Percentiles rank a stretch among this genome's conserved stretches.
Evolutionary conservation across 37 sponge, comb jelly and placozoan genomes (phyloP).

Genomic region (Spongia lamella): DNA sequence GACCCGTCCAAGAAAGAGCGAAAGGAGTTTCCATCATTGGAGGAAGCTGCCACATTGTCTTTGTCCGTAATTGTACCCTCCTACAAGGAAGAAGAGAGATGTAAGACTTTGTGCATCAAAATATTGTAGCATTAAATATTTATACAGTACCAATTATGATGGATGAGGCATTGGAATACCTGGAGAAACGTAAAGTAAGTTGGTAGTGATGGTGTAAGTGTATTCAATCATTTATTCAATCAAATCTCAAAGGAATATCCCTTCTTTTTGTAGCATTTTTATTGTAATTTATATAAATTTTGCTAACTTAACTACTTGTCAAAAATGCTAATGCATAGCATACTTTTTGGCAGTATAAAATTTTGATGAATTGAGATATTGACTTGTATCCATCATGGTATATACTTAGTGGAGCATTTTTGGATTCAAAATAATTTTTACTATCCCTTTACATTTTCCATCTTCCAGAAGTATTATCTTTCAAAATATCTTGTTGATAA

Average conservation of each 20-base stretch:
- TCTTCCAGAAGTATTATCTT: too few relatives aligned
- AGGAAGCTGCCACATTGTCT: conserved; percentile 63
- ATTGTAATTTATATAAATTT: too few relatives aligned
- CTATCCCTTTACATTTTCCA: too few relatives aligned
- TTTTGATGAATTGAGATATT: too few relatives aligned
- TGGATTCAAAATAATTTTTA: too few relatives aligned
- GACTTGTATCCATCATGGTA: too few relatives aligned
- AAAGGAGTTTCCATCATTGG: conserved; percentile 69
- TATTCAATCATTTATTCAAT: not conserved
- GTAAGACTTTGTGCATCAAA: conserved; percentile 39
- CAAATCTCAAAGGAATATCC: not conserved
- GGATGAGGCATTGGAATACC: conserved; percentile 78
- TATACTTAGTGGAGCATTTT: too few relatives aligned
- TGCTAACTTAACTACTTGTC: too few relatives aligned
- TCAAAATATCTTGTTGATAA: too few relatives aligned
- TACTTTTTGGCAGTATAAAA: too few relatives aligned
- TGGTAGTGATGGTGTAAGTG: not conserved
- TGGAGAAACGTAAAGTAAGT: conserved; percentile 54
- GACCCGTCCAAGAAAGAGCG: conserved; percentile 47
- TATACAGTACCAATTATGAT: conserved; percentile 82
- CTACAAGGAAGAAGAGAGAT: conserved; percentile 90
- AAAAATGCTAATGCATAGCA: too few relatives aligned
- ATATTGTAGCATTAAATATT: not conserved
- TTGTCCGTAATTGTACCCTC: conserved; percentile 89
- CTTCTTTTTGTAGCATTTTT: too few relatives aligned